Evolutionary conservation across 2,888 invertebrate genomes (phyloP).

Genomic region (Ormia ochracea): DNA sequence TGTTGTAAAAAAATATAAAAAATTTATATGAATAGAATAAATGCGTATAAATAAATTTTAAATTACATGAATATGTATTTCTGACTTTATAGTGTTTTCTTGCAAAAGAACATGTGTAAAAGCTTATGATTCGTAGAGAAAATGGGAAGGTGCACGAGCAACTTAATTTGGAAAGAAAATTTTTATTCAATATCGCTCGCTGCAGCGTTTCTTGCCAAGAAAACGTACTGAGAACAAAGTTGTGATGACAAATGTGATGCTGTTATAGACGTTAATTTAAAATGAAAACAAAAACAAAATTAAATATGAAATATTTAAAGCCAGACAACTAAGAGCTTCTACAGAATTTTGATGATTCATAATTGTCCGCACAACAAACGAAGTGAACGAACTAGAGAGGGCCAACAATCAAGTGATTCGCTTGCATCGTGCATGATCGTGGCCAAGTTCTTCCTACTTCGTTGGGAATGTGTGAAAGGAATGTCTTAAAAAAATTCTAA

Average conservation of each 20-base stretch:
- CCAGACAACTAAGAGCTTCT: slow-evolving; percentile 16
- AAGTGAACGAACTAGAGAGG: neutral
- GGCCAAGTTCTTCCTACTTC: too few relatives aligned
- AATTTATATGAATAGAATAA: neutral
- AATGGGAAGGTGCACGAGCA: too few relatives aligned
- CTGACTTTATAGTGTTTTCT: neutral
- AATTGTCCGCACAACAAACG: neutral
- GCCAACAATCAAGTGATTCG: too few relatives aligned
- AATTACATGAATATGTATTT: slow-evolving; percentile 24
- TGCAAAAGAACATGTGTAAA: too few relatives aligned
- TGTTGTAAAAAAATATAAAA: neutral
- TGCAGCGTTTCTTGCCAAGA: neutral
- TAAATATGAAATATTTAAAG: slow-evolving; percentile 1
- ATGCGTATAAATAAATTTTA: slow-evolving; percentile 3
- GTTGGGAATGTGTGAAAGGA: too few relatives aligned
- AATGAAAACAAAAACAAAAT: neutral
- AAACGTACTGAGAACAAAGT: neutral
- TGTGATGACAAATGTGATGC: slow-evolving; percentile 17
- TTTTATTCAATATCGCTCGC: neutral
- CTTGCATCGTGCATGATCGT: too few relatives aligned
- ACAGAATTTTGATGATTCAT: slow-evolving; percentile 56
- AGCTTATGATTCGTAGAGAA: too few relatives aligned
- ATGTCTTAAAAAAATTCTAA: too few relatives aligned
- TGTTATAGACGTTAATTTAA: slow-evolving; percentile 15
- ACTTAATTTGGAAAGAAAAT: too few relatives aligned